A percentile compares a stretch with the other conserved stretches of the same genome.
phyloP scores from a whole-genome alignment of 2,888 invertebrate genomes.

The Uloborus plumipes region DNA sequence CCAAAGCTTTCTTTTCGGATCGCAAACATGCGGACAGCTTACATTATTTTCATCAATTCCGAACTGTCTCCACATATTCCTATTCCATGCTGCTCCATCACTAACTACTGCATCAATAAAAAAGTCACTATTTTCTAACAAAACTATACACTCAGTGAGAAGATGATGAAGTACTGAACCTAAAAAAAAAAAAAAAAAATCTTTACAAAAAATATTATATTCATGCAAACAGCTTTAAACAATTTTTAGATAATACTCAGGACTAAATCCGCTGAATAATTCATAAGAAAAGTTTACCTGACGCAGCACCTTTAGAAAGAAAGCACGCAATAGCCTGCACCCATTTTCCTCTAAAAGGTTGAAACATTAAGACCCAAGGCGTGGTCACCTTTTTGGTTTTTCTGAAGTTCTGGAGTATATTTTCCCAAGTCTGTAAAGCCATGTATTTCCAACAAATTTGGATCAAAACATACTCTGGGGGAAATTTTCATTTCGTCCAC shows the following conservation, averaged over 20 bases:
- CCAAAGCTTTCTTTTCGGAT: too few relatives aligned
- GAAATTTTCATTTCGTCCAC: too few relatives aligned
- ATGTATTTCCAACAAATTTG: not conserved
- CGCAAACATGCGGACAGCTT: not conserved
- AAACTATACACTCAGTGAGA: not conserved
- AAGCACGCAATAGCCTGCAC: slow-evolving; percentile 17
- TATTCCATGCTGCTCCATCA: slow-evolving; percentile 14
- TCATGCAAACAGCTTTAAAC: not conserved
- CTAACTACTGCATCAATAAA: not conserved
- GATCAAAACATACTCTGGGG: too few relatives aligned
- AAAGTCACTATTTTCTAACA: not conserved
- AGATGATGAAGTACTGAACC: not conserved
- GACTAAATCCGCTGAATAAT: not conserved
- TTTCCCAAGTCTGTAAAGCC: not conserved
- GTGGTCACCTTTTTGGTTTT: slow-evolving; percentile 1
- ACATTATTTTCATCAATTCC: not conserved
- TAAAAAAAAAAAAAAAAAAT: not conserved
- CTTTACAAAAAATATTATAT: too few relatives aligned
- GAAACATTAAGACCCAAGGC: slow-evolving; percentile 5
- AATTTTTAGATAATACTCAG: not conserved
- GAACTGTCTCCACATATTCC: slow-evolving; percentile 1
- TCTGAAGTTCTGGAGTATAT: not conserved
- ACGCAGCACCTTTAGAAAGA: slow-evolving; percentile 3
- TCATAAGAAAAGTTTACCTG: too few relatives aligned
- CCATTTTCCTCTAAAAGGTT: slow-evolving; percentile 6